phyloP scores from a whole-genome alignment of 2,888 invertebrate species.

The Calephelis perditalis region DNA sequence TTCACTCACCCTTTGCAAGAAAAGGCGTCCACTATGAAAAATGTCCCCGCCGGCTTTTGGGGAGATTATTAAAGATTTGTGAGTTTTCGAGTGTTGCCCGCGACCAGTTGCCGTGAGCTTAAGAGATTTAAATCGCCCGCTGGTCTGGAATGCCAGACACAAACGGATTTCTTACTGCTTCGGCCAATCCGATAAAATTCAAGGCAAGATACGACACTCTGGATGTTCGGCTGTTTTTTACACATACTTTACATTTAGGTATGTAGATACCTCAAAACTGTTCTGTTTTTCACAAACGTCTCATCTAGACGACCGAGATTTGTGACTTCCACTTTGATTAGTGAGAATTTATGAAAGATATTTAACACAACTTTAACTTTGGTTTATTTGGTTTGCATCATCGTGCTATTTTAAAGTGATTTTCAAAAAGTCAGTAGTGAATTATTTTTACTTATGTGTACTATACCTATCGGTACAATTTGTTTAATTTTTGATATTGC shows the following conservation, averaged over 20 bases:
- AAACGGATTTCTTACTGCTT: conserved; percentile 68
- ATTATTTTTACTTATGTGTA: no score
- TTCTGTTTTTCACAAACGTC: no score
- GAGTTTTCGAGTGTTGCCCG: conserved; percentile 65
- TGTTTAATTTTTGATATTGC: no score
- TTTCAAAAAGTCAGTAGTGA: neutral
- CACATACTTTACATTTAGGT: neutral
- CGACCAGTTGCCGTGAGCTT: conserved; percentile 67
- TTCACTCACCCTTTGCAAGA: conserved; percentile 23
- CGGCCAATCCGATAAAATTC: conserved; percentile 39
- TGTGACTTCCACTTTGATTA: no score
- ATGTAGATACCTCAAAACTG: no score
- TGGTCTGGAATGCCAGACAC: conserved; percentile 73
- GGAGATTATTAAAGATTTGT: conserved; percentile 79
- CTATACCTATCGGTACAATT: no score
- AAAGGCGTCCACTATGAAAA: conserved; percentile 54
- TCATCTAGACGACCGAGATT: no score
- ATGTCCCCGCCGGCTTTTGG: conserved; percentile 64
- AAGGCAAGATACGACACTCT: no score
- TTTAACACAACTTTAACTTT: no score
- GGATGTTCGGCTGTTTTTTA: neutral
- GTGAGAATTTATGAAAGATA: no score
- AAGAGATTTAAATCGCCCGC: conserved; percentile 76
- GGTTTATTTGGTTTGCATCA: no score
- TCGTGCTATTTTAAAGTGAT: no score